Evolutionary conservation across 2,113 vertebrate species (phyloP), one percentile per base, ranked within the genome.

Genomic region (Microtus pennsylvanicus): DNA sequence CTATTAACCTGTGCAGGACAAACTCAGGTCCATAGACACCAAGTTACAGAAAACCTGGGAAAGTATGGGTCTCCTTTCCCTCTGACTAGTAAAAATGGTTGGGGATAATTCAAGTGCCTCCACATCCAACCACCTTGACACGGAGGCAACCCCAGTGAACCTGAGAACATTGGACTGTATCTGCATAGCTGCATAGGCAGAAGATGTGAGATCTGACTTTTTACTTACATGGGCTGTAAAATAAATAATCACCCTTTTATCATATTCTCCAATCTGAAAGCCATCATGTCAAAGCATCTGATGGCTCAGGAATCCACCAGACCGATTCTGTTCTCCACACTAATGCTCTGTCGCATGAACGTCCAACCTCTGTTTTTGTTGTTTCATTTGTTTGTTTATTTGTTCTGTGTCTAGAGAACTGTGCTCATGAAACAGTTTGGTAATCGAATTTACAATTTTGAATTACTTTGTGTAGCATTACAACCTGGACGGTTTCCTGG

Each of bases 301-400:
- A 70, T 87, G 45, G 16, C 14, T 86, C 30, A 47, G 28, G 21
- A 86, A 42, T 2, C 10, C 67, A 22, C 14, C 7, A 21, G 13
- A 28, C 28, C n/a, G 38, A 83, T 45, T n/a, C 3, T 50, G 42
- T 89, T 87, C 10, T 61, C 12, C 55, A 70, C 10, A 38, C n/a
- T 70, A 22, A 30, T 16, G 28, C 72, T 12, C 6, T 1, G 30
- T 1, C 21, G 6, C 9, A 14, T 7, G 0, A 0, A 9, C 35
- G 13, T 1, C 10, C 47, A 86, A 86, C 33, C 14, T 12, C 7
- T 38, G 35, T 8, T 72, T 33, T 28, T 67, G 13, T 12, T 67
- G 17, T 35, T 33, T 69, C 33, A 14, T 69, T 30, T 69, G 67
- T 33, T 38, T n/a, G 35, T 72, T 38, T 35, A 35, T 72, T 19